These are phyloP conservation scores for honey bee (Apis mellifera) DNA, from an alignment of 1,140 invertebrate species.

Conservation along the genomic window DNA sequence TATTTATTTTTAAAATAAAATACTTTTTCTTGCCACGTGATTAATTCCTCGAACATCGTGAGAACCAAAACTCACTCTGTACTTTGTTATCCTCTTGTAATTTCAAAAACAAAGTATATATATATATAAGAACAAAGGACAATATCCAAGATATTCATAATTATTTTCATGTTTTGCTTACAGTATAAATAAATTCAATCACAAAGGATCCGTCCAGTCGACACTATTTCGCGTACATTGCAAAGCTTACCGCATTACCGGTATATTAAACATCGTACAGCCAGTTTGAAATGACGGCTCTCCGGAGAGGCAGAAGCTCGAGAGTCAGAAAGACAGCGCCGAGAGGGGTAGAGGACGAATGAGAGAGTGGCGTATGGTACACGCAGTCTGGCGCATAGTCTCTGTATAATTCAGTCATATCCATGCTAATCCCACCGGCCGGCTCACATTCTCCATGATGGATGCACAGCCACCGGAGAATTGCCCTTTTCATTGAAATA, in stretches of 20 bases:
- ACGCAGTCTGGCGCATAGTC: conserved; percentile 76
- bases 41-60: too few species aligned
- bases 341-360: conserved; percentile 45
- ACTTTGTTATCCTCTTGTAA: too few species aligned
- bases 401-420: conserved; percentile 79
- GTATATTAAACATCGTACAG: conserved; percentile 62
- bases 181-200: conserved; percentile 51
- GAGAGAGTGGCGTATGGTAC: conserved; percentile 71
- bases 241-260: conserved; percentile 62
- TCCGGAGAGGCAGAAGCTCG: conserved; percentile 60
- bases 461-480: conserved; percentile 75
- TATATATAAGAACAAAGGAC: neutral
- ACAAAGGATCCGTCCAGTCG: conserved; percentile 3
- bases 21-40: too few species aligned
- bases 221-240: conserved; percentile 7
- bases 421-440: conserved; percentile 77
- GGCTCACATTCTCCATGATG: conserved; percentile 73
- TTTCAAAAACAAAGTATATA: neutral
- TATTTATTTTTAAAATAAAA: too few species aligned
- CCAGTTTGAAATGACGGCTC: conserved; percentile 65
- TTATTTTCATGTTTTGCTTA: conserved; percentile 12
- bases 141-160: neutral
- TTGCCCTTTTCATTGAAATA: conserved; percentile 78
- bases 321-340: conserved; percentile 55
- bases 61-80: too few species aligned